These are phyloP conservation scores for Strigamia crassipes DNA, from an alignment of 2,888 invertebrate species.

Conservation along the genomic window DNA sequence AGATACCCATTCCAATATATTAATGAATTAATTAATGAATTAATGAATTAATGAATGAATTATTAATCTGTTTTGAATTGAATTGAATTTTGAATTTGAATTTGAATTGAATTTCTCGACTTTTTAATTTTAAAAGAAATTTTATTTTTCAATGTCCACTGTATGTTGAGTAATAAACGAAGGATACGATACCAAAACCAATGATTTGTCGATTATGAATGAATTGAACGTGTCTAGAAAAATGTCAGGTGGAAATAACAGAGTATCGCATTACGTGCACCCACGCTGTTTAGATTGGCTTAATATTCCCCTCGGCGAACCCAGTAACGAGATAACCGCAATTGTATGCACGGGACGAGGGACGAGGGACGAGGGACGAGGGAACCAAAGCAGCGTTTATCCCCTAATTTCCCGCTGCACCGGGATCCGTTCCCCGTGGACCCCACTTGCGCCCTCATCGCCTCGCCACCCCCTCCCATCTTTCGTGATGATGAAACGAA, in stretches of 20 bases:
- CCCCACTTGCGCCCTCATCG: neutral
- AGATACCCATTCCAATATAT: neutral
- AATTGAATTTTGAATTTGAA: too few relatives aligned
- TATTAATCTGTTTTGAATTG: neutral
- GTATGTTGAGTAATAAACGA: conserved; percentile 23
- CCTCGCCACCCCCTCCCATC: neutral
- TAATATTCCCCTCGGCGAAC: conserved; percentile 17
- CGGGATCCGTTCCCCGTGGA: conserved; percentile 1
- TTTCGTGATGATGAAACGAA: conserved; percentile 29
- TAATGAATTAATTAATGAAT: neutral
- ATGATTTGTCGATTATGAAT: neutral
- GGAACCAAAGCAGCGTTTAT: neutral
- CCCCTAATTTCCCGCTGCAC: conserved; percentile 30
- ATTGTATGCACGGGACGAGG: neutral
- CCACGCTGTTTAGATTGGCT: neutral
- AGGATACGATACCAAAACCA: neutral
- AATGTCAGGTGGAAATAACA: neutral
- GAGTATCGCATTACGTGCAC: conserved; percentile 1
- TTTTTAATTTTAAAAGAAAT: too few relatives aligned
- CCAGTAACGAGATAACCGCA: conserved; percentile 30
- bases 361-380: too few relatives aligned
- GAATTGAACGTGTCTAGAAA: neutral
- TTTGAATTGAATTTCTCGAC: too few relatives aligned
- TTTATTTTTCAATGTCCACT: conserved; percentile 19
- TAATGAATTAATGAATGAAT: too few relatives aligned